These are phyloP conservation scores for Hyaena hyaena DNA, from an alignment of 2,113 vertebrate species.

Conservation along the genomic window DNA sequence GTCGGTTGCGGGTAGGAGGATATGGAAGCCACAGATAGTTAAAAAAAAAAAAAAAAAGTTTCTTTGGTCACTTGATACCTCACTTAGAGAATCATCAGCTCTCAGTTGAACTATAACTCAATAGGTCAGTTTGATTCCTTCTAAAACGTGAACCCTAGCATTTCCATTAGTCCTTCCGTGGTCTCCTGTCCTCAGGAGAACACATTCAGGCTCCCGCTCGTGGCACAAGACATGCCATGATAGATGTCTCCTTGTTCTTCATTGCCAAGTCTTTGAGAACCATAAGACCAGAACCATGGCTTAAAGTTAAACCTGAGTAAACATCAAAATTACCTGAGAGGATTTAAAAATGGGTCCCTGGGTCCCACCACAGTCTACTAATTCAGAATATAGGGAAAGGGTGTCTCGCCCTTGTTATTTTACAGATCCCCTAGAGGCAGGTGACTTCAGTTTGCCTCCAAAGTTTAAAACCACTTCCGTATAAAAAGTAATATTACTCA, in stretches of 20 bases:
- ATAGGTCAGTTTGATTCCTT: neutral
- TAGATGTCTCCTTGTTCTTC: neutral
- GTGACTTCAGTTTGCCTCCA: neutral
- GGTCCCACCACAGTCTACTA: neutral
- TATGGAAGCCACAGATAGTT: neutral
- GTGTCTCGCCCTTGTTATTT: neutral
- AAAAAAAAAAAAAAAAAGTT: neutral
- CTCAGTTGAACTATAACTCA: neutral
- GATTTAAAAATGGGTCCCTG: neutral
- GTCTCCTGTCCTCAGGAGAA: neutral
- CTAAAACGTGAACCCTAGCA: neutral
- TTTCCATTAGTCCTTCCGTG: neutral
- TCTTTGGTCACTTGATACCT: neutral
- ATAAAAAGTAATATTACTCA: neutral
- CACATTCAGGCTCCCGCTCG: neutral
- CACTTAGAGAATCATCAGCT: neutral
- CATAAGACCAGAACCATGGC: neutral
- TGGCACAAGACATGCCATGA: neutral
- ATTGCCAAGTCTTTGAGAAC: neutral
- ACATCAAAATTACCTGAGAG: neutral
- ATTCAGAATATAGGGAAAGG: neutral
- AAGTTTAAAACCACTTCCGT: constrained; percentile 36
- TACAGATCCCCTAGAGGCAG: neutral
- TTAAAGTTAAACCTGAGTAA: neutral
- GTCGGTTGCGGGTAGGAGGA: accelerated